phyloP scores from a whole-genome alignment of 2,113 vertebrate species.

The Plestiodon gilberti region DNA sequence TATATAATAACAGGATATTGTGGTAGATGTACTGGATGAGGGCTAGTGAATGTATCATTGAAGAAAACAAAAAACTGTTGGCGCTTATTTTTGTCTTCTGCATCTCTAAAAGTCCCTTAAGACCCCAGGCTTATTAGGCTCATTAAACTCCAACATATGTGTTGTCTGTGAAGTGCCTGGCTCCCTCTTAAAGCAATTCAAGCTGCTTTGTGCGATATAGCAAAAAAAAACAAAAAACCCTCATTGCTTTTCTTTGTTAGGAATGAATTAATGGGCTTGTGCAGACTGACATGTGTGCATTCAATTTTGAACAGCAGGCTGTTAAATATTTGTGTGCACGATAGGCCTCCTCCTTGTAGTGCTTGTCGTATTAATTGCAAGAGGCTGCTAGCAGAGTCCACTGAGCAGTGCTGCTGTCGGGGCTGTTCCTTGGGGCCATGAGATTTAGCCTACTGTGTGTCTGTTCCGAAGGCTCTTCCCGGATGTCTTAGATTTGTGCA shows the following conservation, averaged over 20 bases:
- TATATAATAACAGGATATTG: not conserved
- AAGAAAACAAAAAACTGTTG: too few relatives aligned
- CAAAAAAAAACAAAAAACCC: too few relatives aligned
- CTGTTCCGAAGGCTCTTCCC: conserved; percentile 27
- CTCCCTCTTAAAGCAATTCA: not conserved
- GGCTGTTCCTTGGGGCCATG: not conserved
- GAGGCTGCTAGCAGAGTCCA: not conserved
- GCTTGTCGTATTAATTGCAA: conserved; percentile 16
- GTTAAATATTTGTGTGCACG: conserved; percentile 4
- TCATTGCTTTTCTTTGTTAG: not conserved
- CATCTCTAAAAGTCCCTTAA: not conserved
- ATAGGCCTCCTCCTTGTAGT: conserved; percentile 11
- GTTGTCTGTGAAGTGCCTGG: not conserved
- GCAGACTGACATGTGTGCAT: not conserved
- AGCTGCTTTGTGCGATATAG: not conserved
- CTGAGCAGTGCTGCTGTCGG: not conserved
- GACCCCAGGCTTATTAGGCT: not conserved
- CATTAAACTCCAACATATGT: not conserved
- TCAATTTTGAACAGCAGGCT: conserved; percentile 11
- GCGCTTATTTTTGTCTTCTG: not conserved
- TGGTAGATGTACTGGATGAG: not conserved
- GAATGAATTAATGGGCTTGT: conserved; percentile 1
- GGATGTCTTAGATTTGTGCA: conserved; percentile 3
- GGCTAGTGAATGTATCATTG: too few relatives aligned
- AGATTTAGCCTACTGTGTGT: conserved; percentile 17